phyloP scores from a whole-genome alignment of 2,888 invertebrate genomes.

The Amiota mariae region DNA sequence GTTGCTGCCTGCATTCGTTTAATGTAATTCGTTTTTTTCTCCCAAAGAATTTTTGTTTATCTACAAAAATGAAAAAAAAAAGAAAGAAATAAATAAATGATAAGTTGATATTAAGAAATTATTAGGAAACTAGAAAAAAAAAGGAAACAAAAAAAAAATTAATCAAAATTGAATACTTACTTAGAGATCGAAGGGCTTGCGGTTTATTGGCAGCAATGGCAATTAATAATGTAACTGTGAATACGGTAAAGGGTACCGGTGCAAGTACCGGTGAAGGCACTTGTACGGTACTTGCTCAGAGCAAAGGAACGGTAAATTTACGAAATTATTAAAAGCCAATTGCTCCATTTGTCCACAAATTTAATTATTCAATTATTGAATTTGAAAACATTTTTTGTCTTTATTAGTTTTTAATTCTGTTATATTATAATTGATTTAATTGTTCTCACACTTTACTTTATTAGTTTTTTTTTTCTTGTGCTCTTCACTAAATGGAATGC shows the following conservation, averaged over 20 bases:
- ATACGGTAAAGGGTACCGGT: conserved; percentile 44
- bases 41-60: conserved; percentile 62
- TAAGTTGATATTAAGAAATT: too few species aligned
- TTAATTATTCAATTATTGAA: conserved; percentile 37
- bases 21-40: conserved; percentile 59
- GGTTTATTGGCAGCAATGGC: conserved; percentile 62
- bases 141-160: too few species aligned
- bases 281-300: too few species aligned
- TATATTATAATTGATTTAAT: neutral
- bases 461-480: conserved; percentile 44
- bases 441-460: conserved; percentile 35
- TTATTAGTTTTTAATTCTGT: conserved; percentile 8
- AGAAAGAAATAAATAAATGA: too few species aligned
- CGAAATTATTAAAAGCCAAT: conserved; percentile 61
- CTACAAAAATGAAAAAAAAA: conserved; percentile 35
- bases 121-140: too few species aligned
- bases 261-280: too few species aligned
- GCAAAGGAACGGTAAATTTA: conserved; percentile 56
- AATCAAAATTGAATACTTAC: conserved; percentile 50
- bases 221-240: conserved; percentile 46
- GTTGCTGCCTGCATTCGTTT: conserved; percentile 55
- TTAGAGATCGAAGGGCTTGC: conserved; percentile 64
- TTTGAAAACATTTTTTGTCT: too few species aligned
- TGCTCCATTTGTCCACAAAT: conserved; percentile 63
- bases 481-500: conserved; percentile 34